Base-by-base conservation (phyloP, 2,113 vertebrate genomes). In the Chaenogobius annularis region DNA sequence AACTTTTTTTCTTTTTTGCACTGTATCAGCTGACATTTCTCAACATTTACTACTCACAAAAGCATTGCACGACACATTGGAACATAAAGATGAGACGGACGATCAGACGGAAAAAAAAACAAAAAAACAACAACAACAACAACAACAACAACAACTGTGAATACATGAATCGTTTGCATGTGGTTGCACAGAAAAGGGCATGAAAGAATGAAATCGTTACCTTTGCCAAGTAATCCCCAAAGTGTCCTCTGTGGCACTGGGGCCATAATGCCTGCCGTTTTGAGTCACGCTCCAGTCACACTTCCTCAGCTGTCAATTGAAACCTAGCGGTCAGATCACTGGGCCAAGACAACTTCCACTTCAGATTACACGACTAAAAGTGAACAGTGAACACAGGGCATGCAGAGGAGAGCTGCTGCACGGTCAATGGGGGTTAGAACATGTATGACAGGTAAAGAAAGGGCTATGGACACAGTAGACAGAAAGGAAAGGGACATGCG, bases 201-300 rank as follows among this genome's bases (percentile, higher is more conserved):
- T 95, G 95, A 98, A 97, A 98, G 96, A 97, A 97, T 96, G 94
- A 96, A 98, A 97, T 97, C 94, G 94, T 99, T 99, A 99, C 97
- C 97, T 99, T 98, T 99, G 97, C 97, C 97, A 99, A 97, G 97
- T 95, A 96, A 99, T 99, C 96, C 97, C 97, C 96, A 99, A 97
- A 96, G 96, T 96, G 96, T 99, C 97, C 95, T 99, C 97, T 96
- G 94, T 95, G 95, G 95, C 95, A 98, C 96, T 96, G 96, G 97
- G 96, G 96, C 98, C 98, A 96, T 98, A 99, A 97, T 98, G 97
- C 95, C 96, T 98, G 96, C 96, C 95, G 96, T 98, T 98, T 98
- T 98, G 97, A 98, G 97, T 99, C 97, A 98, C 95, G 97, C 96
- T 98, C 97, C 97, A 99, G 97, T 99, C 97, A 99, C 97, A 99